Evolutionary conservation across 2,797 vertebrate genomes (phyloP), one percentile per base, ranked within the genome.

Genomic region (Antennarius maculatus): DNA sequence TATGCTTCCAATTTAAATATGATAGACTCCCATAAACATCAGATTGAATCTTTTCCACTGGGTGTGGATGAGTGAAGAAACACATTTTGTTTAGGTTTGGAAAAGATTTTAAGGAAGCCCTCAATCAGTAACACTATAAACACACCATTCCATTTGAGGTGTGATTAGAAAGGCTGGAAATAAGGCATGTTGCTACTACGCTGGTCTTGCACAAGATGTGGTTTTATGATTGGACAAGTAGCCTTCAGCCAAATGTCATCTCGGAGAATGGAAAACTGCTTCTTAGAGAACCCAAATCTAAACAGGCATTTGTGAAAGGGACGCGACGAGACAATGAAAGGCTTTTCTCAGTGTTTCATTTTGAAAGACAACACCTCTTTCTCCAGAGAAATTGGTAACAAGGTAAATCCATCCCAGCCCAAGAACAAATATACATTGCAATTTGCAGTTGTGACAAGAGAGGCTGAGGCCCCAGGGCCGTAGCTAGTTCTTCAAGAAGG

Each of bases 51-150:
- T 67, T 82, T 87, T 87, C 85, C 85, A 86, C 76, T 84, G 83
- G 86, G 81, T 9, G 84, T 81, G 87, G 83, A 83, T 56, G 72
- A 82, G 79, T 84, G 86, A 71, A 85, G 80, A 85, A 89, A 84
- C 83, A 88, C 81, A 83, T 87, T 88, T 76, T 92, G 89, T 93
- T 92, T 92, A 86, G 80, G 70, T 91, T 68, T 74, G 77, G 87
- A 79, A 81, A 75, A 76, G 87, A 88, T 83, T 91, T 89, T 85
- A 85, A 88, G 86, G 88, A 89, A 90, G 90, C 81, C 88, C 90
- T 89, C 86, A 91, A 92, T 91, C 89, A 86, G 87, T 86, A 67
- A 83, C 76, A 78, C 80, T 85, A 74, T 92, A 93, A 91, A 93
- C 91, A 91, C 75, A 58, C 79, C 85, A 84, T 88, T 88, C 70